Conservation (phyloP, 2,797 vertebrate species). For the Manis pentadactyla region DNA sequence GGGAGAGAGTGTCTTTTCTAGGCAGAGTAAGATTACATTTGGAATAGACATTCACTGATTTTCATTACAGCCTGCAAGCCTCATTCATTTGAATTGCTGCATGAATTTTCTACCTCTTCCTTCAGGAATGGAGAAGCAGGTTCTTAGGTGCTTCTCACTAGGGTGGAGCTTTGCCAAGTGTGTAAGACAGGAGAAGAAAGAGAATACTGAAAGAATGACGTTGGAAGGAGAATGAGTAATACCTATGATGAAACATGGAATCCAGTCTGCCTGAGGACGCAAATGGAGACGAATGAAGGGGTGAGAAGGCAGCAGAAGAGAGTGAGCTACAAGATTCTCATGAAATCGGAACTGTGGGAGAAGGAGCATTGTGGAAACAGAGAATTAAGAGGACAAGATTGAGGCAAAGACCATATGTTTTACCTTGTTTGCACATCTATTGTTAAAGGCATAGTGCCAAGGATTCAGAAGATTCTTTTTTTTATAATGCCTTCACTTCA, state of each 20-base stretch:
- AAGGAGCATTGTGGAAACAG: too few relatives aligned
- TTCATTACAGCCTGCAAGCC: neutral
- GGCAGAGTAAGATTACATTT: neutral
- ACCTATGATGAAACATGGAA: neutral
- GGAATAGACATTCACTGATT: neutral
- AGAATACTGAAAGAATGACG: rapidly evolving
- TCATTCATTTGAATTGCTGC: neutral
- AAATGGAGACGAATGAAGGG: neutral
- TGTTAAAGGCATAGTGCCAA: neutral
- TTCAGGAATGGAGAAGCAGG: neutral
- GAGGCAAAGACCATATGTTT: neutral
- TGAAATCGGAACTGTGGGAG: neutral
- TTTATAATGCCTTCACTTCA: neutral
- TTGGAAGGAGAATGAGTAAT: neutral
- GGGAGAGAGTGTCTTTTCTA: neutral
- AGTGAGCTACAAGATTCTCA: neutral
- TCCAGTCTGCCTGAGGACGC: neutral
- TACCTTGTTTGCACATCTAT: neutral
- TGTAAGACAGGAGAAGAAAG: neutral
- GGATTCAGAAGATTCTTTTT: neutral
- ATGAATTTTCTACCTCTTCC: neutral
- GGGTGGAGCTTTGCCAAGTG: neutral
- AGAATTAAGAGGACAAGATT: neutral
- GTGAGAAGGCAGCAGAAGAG: neutral
- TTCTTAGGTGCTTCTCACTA: neutral